Evolutionary conservation across 2,113 vertebrate genomes (phyloP), one percentile per base, ranked within the genome.

Genomic region (Cinclus cinclus): DNA sequence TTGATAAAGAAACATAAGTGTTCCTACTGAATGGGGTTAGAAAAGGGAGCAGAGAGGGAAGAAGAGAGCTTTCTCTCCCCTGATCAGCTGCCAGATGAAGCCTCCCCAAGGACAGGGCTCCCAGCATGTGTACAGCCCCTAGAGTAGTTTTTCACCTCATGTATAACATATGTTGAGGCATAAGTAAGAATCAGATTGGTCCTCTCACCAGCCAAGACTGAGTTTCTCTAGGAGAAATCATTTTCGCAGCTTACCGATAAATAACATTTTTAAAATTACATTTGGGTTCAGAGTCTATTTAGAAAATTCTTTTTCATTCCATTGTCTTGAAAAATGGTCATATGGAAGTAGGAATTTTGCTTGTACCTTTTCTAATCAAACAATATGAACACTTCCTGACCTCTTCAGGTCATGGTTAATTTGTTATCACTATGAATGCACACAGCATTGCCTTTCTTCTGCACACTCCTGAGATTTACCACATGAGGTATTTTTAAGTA

Each of bases 401-500:
- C 95, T 96, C 79, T 92, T 94, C 78, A 39, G 97, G 96, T 98
- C 96, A 96, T 7, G 21, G 92, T 94, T 97, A 97, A 97, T 97
- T 97, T 98, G 95, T 97, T 98, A 97, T 76, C 73, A 73, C 24
- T 41, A 87, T 96, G 92, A 97, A 96, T 91, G 55, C 85, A 97
- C 94, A 97, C 96, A 94, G 84, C 24, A 49, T 83, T 97, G 89
- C 69, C 74, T 97, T 93, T 89, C 91, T 91, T 86, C 94, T 60
- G 41, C 62, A 50, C 75, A 39, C 94, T 97, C 94, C 96, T 96
- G 97, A 98, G 98, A 97, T 97, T 98, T 97, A 97, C 96, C 96
- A 97, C 96, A 97, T 90, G 92, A 98, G 89, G 73, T 97, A 92
- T 97, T 97, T 98, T 97, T 98, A 97, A 97, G 90, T 96, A 95